Base-by-base conservation (phyloP, 1,140 invertebrate species). In the Arctopsyche grandis region DNA sequence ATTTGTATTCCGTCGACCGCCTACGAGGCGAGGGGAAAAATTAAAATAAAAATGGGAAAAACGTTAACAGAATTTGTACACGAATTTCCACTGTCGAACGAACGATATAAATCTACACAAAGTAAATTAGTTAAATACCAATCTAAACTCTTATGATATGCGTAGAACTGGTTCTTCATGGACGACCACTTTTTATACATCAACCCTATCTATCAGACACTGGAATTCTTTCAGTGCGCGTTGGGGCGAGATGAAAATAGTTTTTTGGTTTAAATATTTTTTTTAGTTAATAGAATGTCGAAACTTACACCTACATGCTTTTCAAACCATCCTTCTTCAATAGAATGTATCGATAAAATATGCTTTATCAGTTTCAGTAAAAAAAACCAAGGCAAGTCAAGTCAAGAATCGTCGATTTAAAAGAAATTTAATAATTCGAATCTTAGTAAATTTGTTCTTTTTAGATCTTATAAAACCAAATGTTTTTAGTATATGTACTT, bases 1-100 rank as follows among this genome's bases (percentile, higher is more conserved):
- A 48, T 73, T 73, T 48, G 70, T 73, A 73, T 73, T 73, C 70
- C 38, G 70, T 48, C 5, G n/a, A 14, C 69, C 5, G 10, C 46
- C 70, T 73, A 10, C 44, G 70, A 29, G 66, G 26, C 9, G 26
- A 29, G 66, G 26, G 5, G 26, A 66, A 29, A 66, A 19, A 70
- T 29, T 24, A 43, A 70, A 29, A 16, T 70, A 29, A 70, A 38
- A 38, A 5, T 26, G 26, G 69, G 24, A 38, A 70, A 70, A 66
- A 38, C 12, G 24, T 1, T 14, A 52, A 12, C 4, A 52, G 16
- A 52, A 52, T 52, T 52, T 10, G 48, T 52, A 14, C 16, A 16
- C 48, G 48, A 7, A 3, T 52, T 52, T 16, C 48, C 16, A 52
- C 10, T 16, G 48, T 16, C 48, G 48, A 14, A 10, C 16, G 48